These are phyloP conservation scores for Calycopis cecrops DNA, from an alignment of 1,140 invertebrate genomes.

Conservation along the genomic window DNA sequence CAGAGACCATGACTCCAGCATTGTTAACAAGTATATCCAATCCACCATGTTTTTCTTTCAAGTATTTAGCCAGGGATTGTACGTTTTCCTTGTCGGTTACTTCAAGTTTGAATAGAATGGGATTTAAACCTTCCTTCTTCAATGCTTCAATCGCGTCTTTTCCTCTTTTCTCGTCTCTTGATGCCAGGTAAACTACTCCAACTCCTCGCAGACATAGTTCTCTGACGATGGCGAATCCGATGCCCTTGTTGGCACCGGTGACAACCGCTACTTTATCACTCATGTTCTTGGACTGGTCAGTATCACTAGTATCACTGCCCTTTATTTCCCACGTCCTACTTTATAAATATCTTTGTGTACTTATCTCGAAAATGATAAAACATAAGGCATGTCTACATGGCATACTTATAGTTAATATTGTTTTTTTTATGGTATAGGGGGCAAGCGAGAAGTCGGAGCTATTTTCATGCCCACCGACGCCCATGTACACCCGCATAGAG, in stretches of 20 bases:
- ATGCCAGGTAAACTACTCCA: slow-evolving; percentile 78
- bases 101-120: slow-evolving; percentile 79
- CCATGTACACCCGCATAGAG: too few relatives aligned
- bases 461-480: too few relatives aligned
- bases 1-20: slow-evolving; percentile 82
- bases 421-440: too few relatives aligned
- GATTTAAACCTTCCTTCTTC: slow-evolving; percentile 65
- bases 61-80: slow-evolving; percentile 71
- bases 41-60: slow-evolving; percentile 80
- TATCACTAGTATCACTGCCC: too few relatives aligned
- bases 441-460: too few relatives aligned
- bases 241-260: slow-evolving; percentile 85
- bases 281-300: slow-evolving; percentile 19
- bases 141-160: slow-evolving; percentile 74
- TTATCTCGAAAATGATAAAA: too few relatives aligned
- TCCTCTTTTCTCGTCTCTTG: slow-evolving; percentile 75
- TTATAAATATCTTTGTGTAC: too few relatives aligned
- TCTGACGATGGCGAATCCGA: slow-evolving; percentile 83
- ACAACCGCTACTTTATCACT: slow-evolving; percentile 63
- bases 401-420: too few relatives aligned
- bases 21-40: slow-evolving; percentile 89
- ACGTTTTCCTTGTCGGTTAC: slow-evolving; percentile 77
- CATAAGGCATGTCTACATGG: too few relatives aligned
- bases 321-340: too few relatives aligned
- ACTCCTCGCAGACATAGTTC: slow-evolving; percentile 76